Conservation (phyloP, 2,797 vertebrate species). For the Microtus obscurus region DNA sequence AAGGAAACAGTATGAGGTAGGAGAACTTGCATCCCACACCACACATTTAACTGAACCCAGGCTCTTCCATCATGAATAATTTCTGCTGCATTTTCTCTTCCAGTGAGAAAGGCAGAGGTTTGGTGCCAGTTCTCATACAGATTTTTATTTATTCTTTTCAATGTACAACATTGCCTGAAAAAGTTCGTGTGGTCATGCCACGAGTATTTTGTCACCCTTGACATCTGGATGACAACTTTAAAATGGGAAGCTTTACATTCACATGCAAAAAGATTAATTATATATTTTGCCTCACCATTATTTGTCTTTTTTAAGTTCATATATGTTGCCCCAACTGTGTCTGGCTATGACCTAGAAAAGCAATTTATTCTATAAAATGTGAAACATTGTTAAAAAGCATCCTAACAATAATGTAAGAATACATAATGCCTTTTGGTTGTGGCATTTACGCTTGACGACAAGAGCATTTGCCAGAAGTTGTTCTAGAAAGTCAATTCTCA, state of each 20-base stretch:
- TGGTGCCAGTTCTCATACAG: not conserved
- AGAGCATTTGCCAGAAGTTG: conserved; percentile 29
- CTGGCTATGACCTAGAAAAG: not conserved
- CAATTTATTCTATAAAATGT: conserved; percentile 18
- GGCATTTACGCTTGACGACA: conserved; percentile 48
- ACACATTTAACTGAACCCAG: not conserved
- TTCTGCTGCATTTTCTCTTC: not conserved
- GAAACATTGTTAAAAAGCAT: conserved; percentile 39
- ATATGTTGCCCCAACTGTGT: not conserved
- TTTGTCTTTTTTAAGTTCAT: conserved; percentile 21
- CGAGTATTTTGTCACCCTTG: conserved; percentile 19
- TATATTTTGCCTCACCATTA: not conserved
- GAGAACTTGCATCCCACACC: no score
- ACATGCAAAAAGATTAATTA: not conserved
- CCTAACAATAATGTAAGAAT: conserved; percentile 14
- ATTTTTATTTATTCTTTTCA: conserved; percentile 28
- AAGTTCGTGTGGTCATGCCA: not conserved
- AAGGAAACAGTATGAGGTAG: not conserved
- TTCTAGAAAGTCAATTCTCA: conserved; percentile 42
- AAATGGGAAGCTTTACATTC: conserved; percentile 37
- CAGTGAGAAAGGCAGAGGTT: not conserved
- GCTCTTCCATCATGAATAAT: not conserved
- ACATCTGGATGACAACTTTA: not conserved
- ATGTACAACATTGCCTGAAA: not conserved
- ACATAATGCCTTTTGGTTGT: not conserved